Base-by-base conservation (phyloP, 2,888 invertebrate species). In the Pollenia labialis region DNA sequence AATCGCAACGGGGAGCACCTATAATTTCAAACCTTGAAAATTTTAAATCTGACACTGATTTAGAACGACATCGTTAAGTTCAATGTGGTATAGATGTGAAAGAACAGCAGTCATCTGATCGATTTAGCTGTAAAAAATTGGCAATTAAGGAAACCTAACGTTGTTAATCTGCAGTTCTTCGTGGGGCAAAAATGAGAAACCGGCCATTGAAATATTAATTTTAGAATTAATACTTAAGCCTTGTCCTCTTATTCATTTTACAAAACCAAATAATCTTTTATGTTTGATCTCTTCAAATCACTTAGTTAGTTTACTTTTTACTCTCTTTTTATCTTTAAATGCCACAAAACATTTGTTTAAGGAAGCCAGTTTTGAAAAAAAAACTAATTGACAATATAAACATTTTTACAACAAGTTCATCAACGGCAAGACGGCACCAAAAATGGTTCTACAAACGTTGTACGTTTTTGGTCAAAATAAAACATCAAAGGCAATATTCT, bases 341-440 rank as follows among this genome's bases (percentile, higher is more conserved):
- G 14, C 12, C 23, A 23, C 32, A 23, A 23, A 56, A 23, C 12
- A 23, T 56, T 56, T 56, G 11, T 56, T 56, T 14, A 32, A 48
- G n/a, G 46, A 68, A 48, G 23, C 11, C 18, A 32, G 32, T 32
- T 32, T 32, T 32, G 2, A 16, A 6, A 11, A 46, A 18, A n/a
- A 23, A 69, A 4, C 14, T 48, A 56, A 64, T 56, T 76, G 58
- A 60, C 80, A 74, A 56, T 54, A 52, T 58, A 75, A 42, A 58
- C 16, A 54, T 46, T 54, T 80, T 50, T 48, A 52, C 79, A 84
- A 84, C 86, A 84, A 86, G 83, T 79, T 84, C 75, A 86, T 88
- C 79, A 81, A 68, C 76, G 69, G 8, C 50, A 50, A 54, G 87
- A 54, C 84, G 87, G 87, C 60, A 80, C 86, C 86, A 75, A 83